Conservation (phyloP, 1,140 invertebrate species). For the Psilanteris sp. region DNA sequence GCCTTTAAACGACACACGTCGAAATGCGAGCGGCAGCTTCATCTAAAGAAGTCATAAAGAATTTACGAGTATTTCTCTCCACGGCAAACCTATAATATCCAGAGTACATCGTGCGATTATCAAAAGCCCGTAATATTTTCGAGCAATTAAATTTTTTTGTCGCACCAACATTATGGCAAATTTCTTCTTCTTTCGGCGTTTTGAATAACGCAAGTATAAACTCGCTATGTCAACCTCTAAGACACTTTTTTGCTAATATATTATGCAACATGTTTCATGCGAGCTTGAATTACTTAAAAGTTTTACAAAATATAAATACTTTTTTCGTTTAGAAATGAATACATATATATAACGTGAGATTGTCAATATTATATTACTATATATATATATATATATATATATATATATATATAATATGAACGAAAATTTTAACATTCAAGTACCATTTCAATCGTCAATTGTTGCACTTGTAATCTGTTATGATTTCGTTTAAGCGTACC, state of each 20-base stretch:
- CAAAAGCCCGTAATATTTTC: conserved; percentile 38
- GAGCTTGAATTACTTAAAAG: neutral
- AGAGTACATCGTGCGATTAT: conserved; percentile 30
- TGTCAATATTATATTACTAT: no score
- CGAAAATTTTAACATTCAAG: no score
- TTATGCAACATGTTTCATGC: conserved; percentile 5
- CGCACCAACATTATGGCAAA: neutral
- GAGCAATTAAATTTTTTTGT: conserved; percentile 37
- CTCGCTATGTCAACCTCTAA: conserved; percentile 3
- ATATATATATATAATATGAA: no score
- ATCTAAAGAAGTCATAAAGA: conserved; percentile 46
- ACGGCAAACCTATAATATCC: conserved; percentile 32
- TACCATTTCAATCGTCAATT: no score
- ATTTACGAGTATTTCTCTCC: conserved; percentile 45
- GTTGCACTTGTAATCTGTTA: no score
- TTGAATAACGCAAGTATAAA: conserved; percentile 4
- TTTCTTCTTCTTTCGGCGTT: neutral
- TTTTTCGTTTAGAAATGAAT: conserved; percentile 10
- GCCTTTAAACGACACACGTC: conserved; percentile 33
- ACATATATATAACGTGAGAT: no score
- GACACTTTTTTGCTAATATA: neutral
- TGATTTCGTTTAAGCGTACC: no score
- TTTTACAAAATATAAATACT: conserved; percentile 8
- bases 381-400: conserved; percentile 12
- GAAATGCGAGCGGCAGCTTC: conserved; percentile 19